Evolutionary conservation across 2,797 vertebrate species (phyloP).

Genomic region (Melopsittacus undulatus): DNA sequence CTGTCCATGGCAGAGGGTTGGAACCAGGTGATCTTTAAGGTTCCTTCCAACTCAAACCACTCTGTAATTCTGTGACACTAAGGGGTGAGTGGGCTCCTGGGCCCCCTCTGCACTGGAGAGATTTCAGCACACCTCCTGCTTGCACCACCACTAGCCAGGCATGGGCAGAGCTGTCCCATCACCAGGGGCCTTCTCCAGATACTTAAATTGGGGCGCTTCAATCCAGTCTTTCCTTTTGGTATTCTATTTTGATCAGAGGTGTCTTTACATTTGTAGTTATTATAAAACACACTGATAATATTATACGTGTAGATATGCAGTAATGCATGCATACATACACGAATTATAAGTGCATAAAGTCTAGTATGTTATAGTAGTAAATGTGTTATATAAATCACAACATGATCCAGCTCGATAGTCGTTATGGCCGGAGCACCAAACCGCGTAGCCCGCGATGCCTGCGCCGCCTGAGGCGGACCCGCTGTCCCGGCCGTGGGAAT

Average conservation of each 20-base stretch:
- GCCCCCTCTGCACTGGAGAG: too few species aligned
- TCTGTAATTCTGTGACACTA: neutral
- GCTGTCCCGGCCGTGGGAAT: neutral
- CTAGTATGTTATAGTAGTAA: too few species aligned
- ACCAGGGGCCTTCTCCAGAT: rapidly evolving
- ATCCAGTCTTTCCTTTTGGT: neutral
- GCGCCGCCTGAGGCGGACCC: neutral
- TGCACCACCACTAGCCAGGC: rapidly evolving
- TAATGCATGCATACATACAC: rapidly evolving
- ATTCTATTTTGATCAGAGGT: neutral
- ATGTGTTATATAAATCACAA: rapidly evolving
- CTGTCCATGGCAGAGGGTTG: neutral
- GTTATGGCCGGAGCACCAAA: rapidly evolving
- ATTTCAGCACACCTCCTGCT: neutral
- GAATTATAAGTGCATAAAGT: rapidly evolving
- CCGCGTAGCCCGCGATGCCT: neutral
- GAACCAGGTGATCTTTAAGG: neutral
- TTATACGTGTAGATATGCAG: rapidly evolving
- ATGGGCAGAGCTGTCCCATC: neutral
- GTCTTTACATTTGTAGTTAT: neutral
- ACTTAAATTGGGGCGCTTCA: rapidly evolving
- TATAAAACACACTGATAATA: rapidly evolving
- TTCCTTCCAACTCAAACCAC: neutral
- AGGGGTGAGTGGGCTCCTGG: rapidly evolving
- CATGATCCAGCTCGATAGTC: rapidly evolving